Percentiles rank a stretch among this genome's conserved stretches.
Conservation (phyloP, 2,888 invertebrate genomes). For the Auanema freiburgensis region DNA sequence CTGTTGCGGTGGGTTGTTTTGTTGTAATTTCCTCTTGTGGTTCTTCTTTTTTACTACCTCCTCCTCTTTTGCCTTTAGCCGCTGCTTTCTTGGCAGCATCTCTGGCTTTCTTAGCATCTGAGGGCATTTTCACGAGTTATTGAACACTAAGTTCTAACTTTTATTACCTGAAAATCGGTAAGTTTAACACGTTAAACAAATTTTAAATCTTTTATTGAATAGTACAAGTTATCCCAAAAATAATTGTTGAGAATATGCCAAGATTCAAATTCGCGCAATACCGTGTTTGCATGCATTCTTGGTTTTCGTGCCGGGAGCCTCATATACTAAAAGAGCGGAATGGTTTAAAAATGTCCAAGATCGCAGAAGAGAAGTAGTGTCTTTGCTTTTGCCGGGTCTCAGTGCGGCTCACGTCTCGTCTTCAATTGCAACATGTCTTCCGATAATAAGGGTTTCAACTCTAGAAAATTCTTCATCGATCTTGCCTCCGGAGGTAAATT, state of each 20-base stretch:
- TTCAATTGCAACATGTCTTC: slow-evolving; percentile 25
- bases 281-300: too few species aligned
- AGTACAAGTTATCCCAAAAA: too few species aligned
- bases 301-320: too few species aligned
- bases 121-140: slow-evolving; percentile 78
- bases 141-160: slow-evolving; percentile 10
- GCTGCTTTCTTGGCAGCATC: slow-evolving; percentile 89
- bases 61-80: slow-evolving; percentile 24
- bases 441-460: slow-evolving; percentile 50
- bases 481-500: slow-evolving; percentile 55
- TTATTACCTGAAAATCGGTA: slow-evolving; percentile 18
- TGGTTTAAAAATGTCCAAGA: too few species aligned
- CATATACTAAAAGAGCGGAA: too few species aligned
- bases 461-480: slow-evolving; percentile 59
- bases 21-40: not conserved
- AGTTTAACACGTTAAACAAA: too few species aligned
- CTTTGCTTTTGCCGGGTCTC: slow-evolving; percentile 1
- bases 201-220: too few species aligned
- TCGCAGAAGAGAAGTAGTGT: not conserved
- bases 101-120: slow-evolving; percentile 96
- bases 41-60: slow-evolving; percentile 22
- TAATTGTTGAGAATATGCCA: too few species aligned
- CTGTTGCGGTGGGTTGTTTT: slow-evolving; percentile 5
- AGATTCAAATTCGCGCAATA: too few species aligned
- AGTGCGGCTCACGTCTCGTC: not conserved